Evolutionary conservation across 2,797 vertebrate genomes (phyloP).

Genomic region (Periophthalmus magnuspinnatus): DNA sequence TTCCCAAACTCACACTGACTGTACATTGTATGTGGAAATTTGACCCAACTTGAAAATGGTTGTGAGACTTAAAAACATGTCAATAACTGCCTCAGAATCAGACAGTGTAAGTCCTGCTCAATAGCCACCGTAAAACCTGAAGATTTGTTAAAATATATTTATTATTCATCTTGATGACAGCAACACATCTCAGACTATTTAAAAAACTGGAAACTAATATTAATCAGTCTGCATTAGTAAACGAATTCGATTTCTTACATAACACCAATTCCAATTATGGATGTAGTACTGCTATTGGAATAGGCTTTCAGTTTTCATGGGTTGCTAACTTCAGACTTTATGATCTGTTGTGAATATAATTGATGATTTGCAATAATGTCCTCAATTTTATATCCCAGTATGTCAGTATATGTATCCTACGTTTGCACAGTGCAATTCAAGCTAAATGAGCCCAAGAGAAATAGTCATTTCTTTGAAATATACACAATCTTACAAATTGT

Average conservation of each 20-base stretch:
- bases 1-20: not conserved
- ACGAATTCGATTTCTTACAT: no score
- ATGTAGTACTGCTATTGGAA: not conserved
- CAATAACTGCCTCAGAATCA: not conserved
- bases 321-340: not conserved
- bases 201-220: no score
- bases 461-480: constrained; percentile 47
- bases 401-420: not conserved
- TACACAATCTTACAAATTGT: constrained; percentile 47
- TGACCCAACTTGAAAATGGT: not conserved
- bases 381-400: not conserved
- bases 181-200: no score
- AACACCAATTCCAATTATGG: no score
- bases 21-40: not conserved
- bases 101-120: not conserved
- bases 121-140: not conserved
- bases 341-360: not conserved
- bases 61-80: not conserved
- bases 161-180: no score
- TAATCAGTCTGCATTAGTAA: not conserved
- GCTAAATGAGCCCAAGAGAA: constrained; percentile 42
- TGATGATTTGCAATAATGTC: not conserved
- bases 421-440: constrained; percentile 26
- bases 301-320: not conserved
- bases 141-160: no score